Percentiles rank a stretch among this genome's conserved stretches.
phyloP scores from a whole-genome alignment of 2,888 invertebrate species.

The Polia nebulosa region DNA sequence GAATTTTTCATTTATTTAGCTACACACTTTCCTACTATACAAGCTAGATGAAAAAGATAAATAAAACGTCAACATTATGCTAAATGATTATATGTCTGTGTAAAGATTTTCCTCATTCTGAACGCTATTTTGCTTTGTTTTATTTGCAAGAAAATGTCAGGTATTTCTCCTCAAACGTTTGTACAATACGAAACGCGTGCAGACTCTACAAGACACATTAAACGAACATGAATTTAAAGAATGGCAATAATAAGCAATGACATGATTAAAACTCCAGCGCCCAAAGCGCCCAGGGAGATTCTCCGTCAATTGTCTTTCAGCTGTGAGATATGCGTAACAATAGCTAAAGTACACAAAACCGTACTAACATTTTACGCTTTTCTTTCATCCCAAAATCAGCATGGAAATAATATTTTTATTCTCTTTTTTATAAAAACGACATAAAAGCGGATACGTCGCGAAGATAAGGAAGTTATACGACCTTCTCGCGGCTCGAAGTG shows the following conservation, averaged over 20 bases:
- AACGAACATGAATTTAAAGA: conserved; percentile 52
- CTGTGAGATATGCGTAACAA: conserved; percentile 53
- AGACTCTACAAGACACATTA: conserved; percentile 27
- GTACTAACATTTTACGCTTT: conserved; percentile 59
- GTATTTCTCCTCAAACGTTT: conserved; percentile 25
- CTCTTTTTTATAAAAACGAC: conserved; percentile 78
- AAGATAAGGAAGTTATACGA: conserved; percentile 81
- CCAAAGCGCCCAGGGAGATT: conserved; percentile 39
- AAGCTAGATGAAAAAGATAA: not conserved
- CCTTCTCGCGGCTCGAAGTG: conserved; percentile 76
- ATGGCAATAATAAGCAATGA: conserved; percentile 60
- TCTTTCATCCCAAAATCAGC: conserved; percentile 63
- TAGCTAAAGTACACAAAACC: conserved; percentile 37
- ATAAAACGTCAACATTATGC: conserved; percentile 25
- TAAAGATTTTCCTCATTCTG: conserved; percentile 33
- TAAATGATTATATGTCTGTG: conserved; percentile 28
- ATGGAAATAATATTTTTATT: conserved; percentile 73
- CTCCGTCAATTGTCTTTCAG: conserved; percentile 48
- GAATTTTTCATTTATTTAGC: not conserved
- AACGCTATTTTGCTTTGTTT: conserved; percentile 16
- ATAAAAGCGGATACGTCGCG: conserved; percentile 73
- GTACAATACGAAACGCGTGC: conserved; percentile 32
- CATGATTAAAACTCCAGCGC: conserved; percentile 56
- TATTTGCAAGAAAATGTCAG: conserved; percentile 35
- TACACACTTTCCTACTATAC: not conserved